Evolutionary conservation across 2,888 invertebrate genomes (phyloP).

Genomic region (Seladonia tumulorum): DNA sequence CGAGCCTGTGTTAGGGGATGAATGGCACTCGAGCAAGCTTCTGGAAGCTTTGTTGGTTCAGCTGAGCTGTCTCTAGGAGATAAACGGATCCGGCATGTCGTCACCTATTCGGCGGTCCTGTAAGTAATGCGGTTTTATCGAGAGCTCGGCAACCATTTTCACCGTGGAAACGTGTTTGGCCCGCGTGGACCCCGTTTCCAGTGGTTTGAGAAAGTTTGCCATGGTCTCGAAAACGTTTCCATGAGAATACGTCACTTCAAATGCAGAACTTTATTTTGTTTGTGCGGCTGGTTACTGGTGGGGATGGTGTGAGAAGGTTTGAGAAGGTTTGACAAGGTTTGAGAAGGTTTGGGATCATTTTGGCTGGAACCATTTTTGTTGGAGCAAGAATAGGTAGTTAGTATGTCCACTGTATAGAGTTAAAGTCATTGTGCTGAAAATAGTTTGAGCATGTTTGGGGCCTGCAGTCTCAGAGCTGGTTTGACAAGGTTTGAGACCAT

Average conservation of each 20-base stretch:
- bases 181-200: background rate
- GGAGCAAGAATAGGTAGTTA: too few species aligned
- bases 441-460: too few species aligned
- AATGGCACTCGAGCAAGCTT: background rate
- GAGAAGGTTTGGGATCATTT: too few species aligned
- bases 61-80: background rate
- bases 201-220: background rate
- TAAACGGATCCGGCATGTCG: background rate
- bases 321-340: background rate
- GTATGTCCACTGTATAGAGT: too few species aligned
- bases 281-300: background rate
- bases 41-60: background rate
- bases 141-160: conserved; percentile 1
- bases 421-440: too few species aligned
- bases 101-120: background rate
- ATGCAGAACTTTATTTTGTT: background rate
- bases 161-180: background rate
- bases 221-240: background rate
- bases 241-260: background rate
- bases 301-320: background rate
- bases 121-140: background rate
- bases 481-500: background rate
- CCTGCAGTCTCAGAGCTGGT: too few species aligned
- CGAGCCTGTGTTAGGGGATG: background rate
- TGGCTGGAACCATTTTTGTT: too few species aligned